Evolutionary conservation across 2,797 vertebrate species (phyloP).

Genomic region (Pangasius sanitwongsei): DNA sequence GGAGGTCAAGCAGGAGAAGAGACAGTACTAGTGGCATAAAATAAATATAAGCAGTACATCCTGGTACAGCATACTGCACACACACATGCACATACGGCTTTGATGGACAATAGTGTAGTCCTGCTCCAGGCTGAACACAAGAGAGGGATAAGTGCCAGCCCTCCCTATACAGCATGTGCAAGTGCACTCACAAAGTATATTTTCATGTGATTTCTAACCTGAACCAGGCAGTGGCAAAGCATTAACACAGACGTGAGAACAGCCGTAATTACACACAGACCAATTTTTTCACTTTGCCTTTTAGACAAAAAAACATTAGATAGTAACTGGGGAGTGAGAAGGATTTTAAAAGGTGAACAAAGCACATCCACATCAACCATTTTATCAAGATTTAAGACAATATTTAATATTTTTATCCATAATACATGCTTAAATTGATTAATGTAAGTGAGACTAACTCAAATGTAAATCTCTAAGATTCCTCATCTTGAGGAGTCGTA

Average conservation of each 20-base stretch:
- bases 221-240: constrained; percentile 36
- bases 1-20: constrained; percentile 3
- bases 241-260: constrained; percentile 48
- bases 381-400: not conserved
- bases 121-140: constrained; percentile 24
- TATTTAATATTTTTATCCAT: not conserved
- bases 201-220: constrained; percentile 34
- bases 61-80: constrained; percentile 4
- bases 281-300: not conserved
- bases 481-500: not conserved
- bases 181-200: constrained; percentile 24
- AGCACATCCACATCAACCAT: not conserved
- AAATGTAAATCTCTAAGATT: not conserved
- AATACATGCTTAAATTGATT: not conserved
- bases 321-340: not conserved
- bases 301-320: not conserved
- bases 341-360: not conserved
- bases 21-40: constrained; percentile 3
- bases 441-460: not conserved
- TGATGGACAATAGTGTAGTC: not conserved
- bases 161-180: constrained; percentile 15
- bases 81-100: not conserved
- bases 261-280: constrained; percentile 28
- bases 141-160: constrained; percentile 25
- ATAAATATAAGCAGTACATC: not conserved